Conservation (phyloP, 2,888 invertebrate species). For the Pediacus dermestoides region DNA sequence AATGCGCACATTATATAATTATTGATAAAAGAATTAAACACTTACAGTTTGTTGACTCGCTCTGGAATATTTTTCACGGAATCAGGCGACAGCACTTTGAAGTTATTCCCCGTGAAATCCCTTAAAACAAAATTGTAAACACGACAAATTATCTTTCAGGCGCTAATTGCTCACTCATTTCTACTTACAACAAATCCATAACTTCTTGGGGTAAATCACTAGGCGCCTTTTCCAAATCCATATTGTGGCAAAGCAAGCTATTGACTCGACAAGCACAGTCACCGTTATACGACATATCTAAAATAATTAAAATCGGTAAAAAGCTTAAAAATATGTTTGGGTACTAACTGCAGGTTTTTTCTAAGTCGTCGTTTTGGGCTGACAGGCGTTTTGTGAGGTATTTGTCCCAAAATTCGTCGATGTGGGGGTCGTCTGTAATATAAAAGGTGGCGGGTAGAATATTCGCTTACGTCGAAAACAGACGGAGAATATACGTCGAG, state of each 20-base stretch:
- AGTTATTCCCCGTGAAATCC: conserved; percentile 52
- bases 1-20: no score
- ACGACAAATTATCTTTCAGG: conserved; percentile 11
- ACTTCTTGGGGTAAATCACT: conserved; percentile 40
- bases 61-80: conserved; percentile 40
- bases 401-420: conserved; percentile 51
- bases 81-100: conserved; percentile 39
- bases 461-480: no score
- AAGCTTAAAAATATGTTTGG: background rate
- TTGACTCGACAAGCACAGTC: conserved; percentile 48
- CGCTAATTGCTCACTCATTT: conserved; percentile 6
- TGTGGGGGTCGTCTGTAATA: conserved; percentile 43
- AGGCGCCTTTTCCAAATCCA: conserved; percentile 45
- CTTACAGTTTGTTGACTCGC: conserved; percentile 49
- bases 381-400: conserved; percentile 51
- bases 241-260: conserved; percentile 49
- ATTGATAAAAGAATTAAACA: conserved; percentile 24
- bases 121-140: conserved; percentile 36
- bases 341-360: conserved; percentile 48
- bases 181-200: conserved; percentile 49
- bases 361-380: conserved; percentile 51
- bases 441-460: no score
- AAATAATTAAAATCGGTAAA: conserved; percentile 9
- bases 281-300: conserved; percentile 40
- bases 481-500: no score